These are phyloP conservation scores for Ptyas mucosa DNA, from an alignment of 2,113 vertebrate genomes.

Conservation along the genomic window DNA sequence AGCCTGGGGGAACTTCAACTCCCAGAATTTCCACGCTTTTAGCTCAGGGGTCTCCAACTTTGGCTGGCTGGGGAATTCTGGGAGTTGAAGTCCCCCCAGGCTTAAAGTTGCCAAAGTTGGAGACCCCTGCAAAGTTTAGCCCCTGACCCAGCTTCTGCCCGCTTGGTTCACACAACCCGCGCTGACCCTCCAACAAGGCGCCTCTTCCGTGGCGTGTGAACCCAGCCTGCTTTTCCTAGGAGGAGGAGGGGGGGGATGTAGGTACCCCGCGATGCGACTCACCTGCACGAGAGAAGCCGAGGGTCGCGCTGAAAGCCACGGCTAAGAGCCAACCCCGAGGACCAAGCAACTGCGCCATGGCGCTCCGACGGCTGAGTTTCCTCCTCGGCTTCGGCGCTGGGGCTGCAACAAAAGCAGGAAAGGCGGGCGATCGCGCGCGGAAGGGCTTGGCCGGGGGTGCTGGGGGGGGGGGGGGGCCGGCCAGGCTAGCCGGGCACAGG, in stretches of 20 bases:
- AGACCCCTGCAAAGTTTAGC: not conserved
- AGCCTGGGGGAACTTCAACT: too few species aligned
- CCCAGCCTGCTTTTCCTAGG: not conserved
- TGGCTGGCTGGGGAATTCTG: too few species aligned
- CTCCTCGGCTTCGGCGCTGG: not conserved
- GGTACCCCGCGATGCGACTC: not conserved
- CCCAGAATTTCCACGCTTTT: too few species aligned
- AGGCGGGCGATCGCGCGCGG: not conserved
- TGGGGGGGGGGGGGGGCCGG: not conserved
- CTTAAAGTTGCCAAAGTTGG: too few species aligned
- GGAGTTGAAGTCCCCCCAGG: too few species aligned
- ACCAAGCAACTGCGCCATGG: not conserved
- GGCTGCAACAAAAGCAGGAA: not conserved
- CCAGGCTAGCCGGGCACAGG: not conserved
- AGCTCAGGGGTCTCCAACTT: too few species aligned
- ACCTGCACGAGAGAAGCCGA: not conserved
- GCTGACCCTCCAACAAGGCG: too few species aligned
- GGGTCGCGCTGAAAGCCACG: not conserved
- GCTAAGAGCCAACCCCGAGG: not conserved
- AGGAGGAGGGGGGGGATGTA: rapidly evolving
- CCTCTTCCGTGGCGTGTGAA: not conserved
- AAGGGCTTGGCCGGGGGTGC: not conserved
- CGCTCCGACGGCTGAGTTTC: not conserved
- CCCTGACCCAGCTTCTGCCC: not conserved
- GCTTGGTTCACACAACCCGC: not conserved